Percentiles rank a stretch among this genome's conserved stretches.
Evolutionary conservation across 1,140 invertebrate species (phyloP).

Genomic region (Drosophila parabipectinata): DNA sequence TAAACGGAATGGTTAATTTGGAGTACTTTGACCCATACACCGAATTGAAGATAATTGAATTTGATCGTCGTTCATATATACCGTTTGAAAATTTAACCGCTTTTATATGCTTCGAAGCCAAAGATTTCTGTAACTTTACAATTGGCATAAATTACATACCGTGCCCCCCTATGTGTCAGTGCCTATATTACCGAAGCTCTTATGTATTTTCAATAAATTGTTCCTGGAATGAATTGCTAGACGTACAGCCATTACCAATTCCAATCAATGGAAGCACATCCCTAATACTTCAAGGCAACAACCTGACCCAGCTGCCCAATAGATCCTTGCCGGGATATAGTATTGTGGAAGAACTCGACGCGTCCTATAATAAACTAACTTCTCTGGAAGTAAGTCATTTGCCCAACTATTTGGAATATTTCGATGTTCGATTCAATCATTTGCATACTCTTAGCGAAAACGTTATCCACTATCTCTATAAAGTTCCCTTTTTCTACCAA

Average conservation of each 20-base stretch:
- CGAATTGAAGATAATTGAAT: background rate
- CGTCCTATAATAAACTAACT: conserved; percentile 5
- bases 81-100: background rate
- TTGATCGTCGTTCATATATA: background rate
- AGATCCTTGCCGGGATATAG: conserved; percentile 4
- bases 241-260: conserved; percentile 10
- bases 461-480: background rate
- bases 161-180: conserved; percentile 7
- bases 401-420: background rate
- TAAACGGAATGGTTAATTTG: conserved; percentile 4
- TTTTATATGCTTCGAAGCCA: background rate
- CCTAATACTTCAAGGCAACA: background rate
- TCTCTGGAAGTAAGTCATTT: background rate
- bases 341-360: conserved; percentile 3
- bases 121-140: conserved; percentile 1
- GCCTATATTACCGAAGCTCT: background rate
- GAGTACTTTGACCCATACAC: conserved; percentile 2
- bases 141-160: background rate
- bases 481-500: conserved; percentile 7
- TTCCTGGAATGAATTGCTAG: background rate
- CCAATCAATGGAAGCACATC: background rate
- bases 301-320: background rate
- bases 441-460: background rate
- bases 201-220: conserved; percentile 16
- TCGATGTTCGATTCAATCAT: conserved; percentile 17